Evolutionary conservation across 1,140 invertebrate species (phyloP), one percentile per base, ranked within the genome.

Genomic region (Solenopsis invicta): DNA sequence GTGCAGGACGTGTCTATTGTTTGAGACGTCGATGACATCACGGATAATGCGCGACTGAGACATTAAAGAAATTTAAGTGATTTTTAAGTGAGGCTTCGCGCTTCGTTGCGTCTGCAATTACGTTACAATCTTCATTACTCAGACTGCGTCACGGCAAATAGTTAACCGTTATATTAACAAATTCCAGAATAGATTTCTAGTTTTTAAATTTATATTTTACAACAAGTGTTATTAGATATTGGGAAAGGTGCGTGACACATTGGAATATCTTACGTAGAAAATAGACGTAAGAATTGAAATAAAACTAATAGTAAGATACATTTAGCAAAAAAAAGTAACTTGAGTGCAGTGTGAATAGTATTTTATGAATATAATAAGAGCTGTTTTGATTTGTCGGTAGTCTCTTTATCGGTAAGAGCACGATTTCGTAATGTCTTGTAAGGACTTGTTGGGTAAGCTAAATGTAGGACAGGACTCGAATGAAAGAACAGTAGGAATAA

Each of bases 51-150:
- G 29, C 50, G 34, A 78, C 59, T 41, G 16, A 16, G 71, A 64
- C 76, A 80, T 1, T 41, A 21, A 34, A 45, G 34, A 45, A 37
- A 12, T 54, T 34, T 66, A 56, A 77, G 56, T 72, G 80, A 84
- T 59, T 67, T 85, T 72, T 61, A 87, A 87, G 61, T 87, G 82
- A 34, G 67, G 76, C 56, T 85, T 71, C 41, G 54, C 71, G 72
- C 54, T 85, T 21, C 54, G 52, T 45, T 71, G 21, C 41, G 34
- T 21, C 29, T 64, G 29, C 29, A 77, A 72, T 85, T 71, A 64
- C 45, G 67, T 66, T 67, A 87, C 41, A 41, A 61, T 69, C 52
- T 41, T 69, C 52, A 37, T 74, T 61, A 59, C 48, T 34, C n/a
- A 13, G 21, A 16, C 16, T 41, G 9, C 50, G 21, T 54, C 50